Conservation (phyloP, 2,888 invertebrate species). For the Sicus ferrugineus region DNA sequence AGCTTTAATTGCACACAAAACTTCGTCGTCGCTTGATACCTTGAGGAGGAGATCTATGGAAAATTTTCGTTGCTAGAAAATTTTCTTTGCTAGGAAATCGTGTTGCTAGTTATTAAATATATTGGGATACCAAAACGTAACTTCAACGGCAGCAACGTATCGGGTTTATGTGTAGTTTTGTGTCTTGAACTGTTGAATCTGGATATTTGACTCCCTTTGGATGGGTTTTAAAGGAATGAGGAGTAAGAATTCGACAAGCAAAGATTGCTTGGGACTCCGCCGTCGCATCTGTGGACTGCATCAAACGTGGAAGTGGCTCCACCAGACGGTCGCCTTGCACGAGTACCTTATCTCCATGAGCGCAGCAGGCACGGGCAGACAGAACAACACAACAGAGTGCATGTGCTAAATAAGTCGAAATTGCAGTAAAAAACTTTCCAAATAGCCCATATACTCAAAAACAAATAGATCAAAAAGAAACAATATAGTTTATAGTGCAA, state of each 20-base stretch:
- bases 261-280: conserved; percentile 80
- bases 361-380: conserved; percentile 73
- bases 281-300: conserved; percentile 87
- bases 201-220: conserved; percentile 44
- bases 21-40: neutral
- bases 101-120: no score
- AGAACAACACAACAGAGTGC: conserved; percentile 27
- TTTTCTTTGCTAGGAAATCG: no score
- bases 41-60: conserved; percentile 8
- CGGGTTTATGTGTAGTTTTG: no score
- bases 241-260: conserved; percentile 55
- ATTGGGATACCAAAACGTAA: no score
- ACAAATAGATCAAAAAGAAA: conserved; percentile 13
- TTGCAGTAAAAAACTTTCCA: neutral
- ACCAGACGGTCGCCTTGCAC: conserved; percentile 88
- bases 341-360: conserved; percentile 85
- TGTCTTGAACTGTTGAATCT: conserved; percentile 3
- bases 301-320: conserved; percentile 95
- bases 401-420: conserved; percentile 34
- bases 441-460: neutral
- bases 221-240: conserved; percentile 62
- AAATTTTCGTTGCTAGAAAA: conserved; percentile 26
- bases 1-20: neutral
- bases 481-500: conserved; percentile 9
- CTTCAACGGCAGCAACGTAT: no score